Percentiles rank a stretch among this genome's conserved stretches.
Evolutionary conservation across 2,797 vertebrate species (phyloP).

Genomic region (Anniella stebbinsi): DNA sequence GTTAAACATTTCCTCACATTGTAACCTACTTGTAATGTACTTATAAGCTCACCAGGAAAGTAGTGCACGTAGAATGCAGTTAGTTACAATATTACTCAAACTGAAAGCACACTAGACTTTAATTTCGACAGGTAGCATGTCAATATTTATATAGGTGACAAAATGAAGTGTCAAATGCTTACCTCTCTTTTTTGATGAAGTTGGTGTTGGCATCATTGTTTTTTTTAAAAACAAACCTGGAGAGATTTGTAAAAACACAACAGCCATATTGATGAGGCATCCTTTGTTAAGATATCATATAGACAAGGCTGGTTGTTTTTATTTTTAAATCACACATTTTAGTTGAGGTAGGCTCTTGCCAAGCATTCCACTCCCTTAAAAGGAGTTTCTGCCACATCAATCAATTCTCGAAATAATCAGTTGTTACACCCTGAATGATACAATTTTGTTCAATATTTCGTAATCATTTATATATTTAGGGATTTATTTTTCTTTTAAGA

Average conservation of each 20-base stretch:
- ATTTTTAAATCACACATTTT: neutral
- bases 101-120: neutral
- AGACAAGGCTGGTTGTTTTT: neutral
- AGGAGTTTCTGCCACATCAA: neutral
- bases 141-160: constrained; percentile 8
- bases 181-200: constrained; percentile 3
- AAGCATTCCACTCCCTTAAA: neutral
- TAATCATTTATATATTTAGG: neutral
- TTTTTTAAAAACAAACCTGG: neutral
- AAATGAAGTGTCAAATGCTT: neutral
- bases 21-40: constrained; percentile 15
- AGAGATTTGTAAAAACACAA: neutral
- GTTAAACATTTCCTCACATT: constrained; percentile 28
- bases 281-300: neutral
- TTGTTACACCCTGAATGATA: neutral
- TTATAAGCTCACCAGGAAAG: constrained; percentile 19
- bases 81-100: neutral
- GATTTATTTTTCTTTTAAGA: neutral
- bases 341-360: neutral
- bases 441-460: neutral
- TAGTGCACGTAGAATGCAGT: neutral
- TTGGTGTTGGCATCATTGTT: neutral
- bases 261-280: neutral
- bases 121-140: constrained; percentile 2
- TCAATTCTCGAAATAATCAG: neutral